Evolutionary conservation across 2,797 vertebrate genomes (phyloP).

Genomic region (Gallirallus australis): DNA sequence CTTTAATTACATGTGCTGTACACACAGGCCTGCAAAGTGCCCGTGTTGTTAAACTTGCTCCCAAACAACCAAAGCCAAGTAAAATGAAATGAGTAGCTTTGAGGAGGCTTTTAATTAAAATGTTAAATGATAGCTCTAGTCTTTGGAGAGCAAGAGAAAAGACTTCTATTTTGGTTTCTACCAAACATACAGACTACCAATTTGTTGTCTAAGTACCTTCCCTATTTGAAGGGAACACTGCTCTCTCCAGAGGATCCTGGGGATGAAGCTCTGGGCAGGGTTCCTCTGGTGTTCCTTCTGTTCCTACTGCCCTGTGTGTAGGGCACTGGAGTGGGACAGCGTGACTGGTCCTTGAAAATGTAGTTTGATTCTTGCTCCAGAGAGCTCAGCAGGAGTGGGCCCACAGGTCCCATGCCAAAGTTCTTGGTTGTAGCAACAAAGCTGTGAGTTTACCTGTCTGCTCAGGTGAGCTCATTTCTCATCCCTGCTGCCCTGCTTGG

Average conservation of each 20-base stretch:
- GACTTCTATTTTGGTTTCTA: slow-evolving; percentile 17
- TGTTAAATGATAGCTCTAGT: slow-evolving; percentile 41
- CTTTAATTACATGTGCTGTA: slow-evolving; percentile 15
- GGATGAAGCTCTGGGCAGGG: background rate
- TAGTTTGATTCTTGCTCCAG: background rate
- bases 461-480: background rate
- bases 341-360: background rate
- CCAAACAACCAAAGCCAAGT: slow-evolving; percentile 13
- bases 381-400: background rate
- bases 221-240: background rate
- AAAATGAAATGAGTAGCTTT: slow-evolving; percentile 14
- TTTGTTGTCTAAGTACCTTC: background rate
- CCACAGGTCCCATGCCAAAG: background rate
- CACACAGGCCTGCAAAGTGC: background rate
- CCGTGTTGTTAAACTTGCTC: background rate
- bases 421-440: background rate
- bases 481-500: background rate
- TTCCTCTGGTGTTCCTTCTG: background rate
- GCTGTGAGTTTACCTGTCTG: background rate
- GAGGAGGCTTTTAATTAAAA: slow-evolving; percentile 59
- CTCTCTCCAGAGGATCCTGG: background rate
- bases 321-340: background rate
- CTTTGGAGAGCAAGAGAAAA: background rate
- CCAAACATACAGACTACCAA: background rate
- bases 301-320: background rate